Evolutionary conservation across 2,113 vertebrate genomes (phyloP).

Genomic region (Eira barbara): DNA sequence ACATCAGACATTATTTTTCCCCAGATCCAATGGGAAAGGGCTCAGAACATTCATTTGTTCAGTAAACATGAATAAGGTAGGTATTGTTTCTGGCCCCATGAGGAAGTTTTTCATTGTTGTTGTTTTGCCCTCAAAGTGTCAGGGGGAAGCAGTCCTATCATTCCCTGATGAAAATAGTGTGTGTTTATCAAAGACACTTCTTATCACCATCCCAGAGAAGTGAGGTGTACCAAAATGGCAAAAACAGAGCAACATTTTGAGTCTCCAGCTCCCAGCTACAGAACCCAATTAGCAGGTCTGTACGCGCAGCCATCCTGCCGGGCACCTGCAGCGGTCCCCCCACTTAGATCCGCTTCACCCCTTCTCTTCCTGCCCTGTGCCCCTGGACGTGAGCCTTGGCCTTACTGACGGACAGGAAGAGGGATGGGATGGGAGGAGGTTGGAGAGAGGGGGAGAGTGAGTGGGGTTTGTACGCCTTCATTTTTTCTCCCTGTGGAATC

Average conservation of each 20-base stretch:
- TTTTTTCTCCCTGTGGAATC: neutral
- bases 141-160: neutral
- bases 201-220: neutral
- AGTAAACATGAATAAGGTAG: neutral
- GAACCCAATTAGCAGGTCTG: neutral
- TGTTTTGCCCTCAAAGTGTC: neutral
- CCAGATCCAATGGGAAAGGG: neutral
- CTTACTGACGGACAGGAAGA: neutral
- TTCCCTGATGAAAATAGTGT: neutral
- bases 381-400: neutral
- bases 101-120: neutral
- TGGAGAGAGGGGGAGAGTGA: neutral
- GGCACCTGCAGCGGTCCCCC: neutral
- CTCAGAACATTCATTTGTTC: neutral
- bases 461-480: neutral
- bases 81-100: neutral
- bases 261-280: neutral
- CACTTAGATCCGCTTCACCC: neutral
- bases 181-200: neutral
- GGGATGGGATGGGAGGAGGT: neutral
- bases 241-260: neutral
- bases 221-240: neutral
- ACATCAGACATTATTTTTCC: neutral
- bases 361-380: no score
- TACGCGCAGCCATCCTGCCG: fast-evolving